Evolutionary conservation across 2,113 vertebrate genomes (phyloP), one percentile per base, ranked within the genome.

Genomic region (pig (Sus scrofa)): DNA sequence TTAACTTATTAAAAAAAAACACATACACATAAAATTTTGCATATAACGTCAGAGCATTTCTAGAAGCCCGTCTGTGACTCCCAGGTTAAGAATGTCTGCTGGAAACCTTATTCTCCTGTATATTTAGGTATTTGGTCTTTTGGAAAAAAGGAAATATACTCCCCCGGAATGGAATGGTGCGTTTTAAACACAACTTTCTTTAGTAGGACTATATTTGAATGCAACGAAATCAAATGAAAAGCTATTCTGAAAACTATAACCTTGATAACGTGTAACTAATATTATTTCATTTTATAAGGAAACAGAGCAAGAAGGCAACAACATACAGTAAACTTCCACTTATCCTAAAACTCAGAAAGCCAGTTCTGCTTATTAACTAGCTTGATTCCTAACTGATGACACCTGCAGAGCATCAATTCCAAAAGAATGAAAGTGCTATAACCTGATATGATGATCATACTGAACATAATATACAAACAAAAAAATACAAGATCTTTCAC

Each of bases 141-240:
- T n/a, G 54, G 3, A 6, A 32, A 90, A 54, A 63, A 88, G 68
- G 4, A 81, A 50, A 58, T 58, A 39, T 58, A 86, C 74, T 82
- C 44, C n/a, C n/a, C n/a, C 74, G 50, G 26, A 93, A 89, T 70
- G 37, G 16, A 79, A 56, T 1, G 24, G 15, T 67, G 79, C 30
- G 65, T 95, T 95, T 83, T 34, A 95, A 92, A 81, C 9, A 81
- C n/a, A 94, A 87, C 44, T 78, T 94, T 95, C 67, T 87, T 92
- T 65, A 65, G 4, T 37, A 32, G 78, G 30, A 92, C 19, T 68
- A 67, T 0, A 9, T 52, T 92, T 89, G 34, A 71, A 65, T 37
- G 3, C 37, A 96, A 75, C 32, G 86, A 92, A 81, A 71, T 52
- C 26, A 56, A 26, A 7, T 24, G 39, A 92, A 79, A 81, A 82